A percentile compares a stretch with the other conserved stretches of the same genome.
Conservation (phyloP, 2,888 invertebrate species). For the Neoitamus cyanurus region DNA sequence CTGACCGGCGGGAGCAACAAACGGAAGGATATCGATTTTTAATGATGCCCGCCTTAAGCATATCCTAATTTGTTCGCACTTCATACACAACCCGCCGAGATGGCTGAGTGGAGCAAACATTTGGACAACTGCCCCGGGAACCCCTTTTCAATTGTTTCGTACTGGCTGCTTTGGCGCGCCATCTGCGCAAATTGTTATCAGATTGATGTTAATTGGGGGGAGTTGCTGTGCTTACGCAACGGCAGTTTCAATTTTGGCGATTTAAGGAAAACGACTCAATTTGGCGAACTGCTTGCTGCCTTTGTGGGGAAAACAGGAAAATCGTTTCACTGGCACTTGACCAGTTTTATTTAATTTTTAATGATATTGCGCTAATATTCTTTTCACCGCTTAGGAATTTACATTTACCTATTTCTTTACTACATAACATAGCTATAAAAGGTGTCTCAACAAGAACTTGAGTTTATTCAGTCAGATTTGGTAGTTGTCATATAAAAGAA, state of each 20-base stretch:
- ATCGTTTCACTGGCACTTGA: not conserved
- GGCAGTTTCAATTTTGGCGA: not conserved
- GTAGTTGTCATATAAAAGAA: no score
- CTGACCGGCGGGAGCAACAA: not conserved
- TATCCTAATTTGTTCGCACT: slow-evolving; percentile 42
- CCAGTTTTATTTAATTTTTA: not conserved
- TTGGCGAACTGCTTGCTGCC: not conserved
- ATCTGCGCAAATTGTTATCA: slow-evolving; percentile 41
- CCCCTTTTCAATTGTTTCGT: not conserved
- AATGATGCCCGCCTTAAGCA: slow-evolving; percentile 27
- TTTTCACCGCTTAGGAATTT: not conserved
- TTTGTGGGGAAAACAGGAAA: not conserved
- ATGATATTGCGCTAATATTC: not conserved
- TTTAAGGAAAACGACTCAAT: not conserved
- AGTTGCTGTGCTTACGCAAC: not conserved
- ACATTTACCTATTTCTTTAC: not conserved
- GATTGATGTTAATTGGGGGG: slow-evolving; percentile 4
- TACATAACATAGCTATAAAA: no score
- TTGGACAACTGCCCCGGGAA: slow-evolving; percentile 9
- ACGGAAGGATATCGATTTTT: slow-evolving; percentile 34
- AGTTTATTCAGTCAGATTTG: no score
- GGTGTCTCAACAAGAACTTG: no score
- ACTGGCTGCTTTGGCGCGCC: not conserved
- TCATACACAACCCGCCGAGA: not conserved
- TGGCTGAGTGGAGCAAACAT: not conserved